A percentile compares a stretch with the other conserved stretches of the same genome.
Evolutionary conservation across 92 coral and sea anemone genomes (phyloP).

Genomic region (Actinostola sp.): DNA sequence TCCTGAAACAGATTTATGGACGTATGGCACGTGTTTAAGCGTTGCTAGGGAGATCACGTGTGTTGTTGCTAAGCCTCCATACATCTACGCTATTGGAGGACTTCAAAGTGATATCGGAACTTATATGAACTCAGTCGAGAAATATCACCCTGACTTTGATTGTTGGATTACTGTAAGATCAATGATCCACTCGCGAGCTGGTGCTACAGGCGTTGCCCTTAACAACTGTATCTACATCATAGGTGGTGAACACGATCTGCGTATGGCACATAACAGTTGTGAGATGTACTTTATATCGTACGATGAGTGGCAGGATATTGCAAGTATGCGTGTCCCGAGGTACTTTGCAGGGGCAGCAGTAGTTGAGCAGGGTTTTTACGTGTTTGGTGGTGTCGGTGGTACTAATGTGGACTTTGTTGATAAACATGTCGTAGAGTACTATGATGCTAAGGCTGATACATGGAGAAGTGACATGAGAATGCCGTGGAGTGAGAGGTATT

Average conservation of each 20-base stretch:
- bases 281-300: constrained; percentile 69
- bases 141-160: constrained; percentile 74
- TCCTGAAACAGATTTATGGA: constrained; percentile 68
- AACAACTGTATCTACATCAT: constrained; percentile 70
- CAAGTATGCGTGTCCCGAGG: constrained; percentile 83
- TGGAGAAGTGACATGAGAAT: constrained; percentile 57
- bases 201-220: constrained; percentile 68
- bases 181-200: constrained; percentile 77
- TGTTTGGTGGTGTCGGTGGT: constrained; percentile 90
- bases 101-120: constrained; percentile 71
- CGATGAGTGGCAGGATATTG: constrained; percentile 80
- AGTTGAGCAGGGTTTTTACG: constrained; percentile 70
- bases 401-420: constrained; percentile 46
- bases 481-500: constrained; percentile 80
- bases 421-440: constrained; percentile 50
- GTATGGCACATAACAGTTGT: constrained; percentile 69
- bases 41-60: constrained; percentile 83
- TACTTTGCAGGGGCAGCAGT: constrained; percentile 81
- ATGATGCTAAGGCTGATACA: constrained; percentile 33
- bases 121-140: constrained; percentile 79
- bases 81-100: constrained; percentile 87
- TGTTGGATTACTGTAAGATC: constrained; percentile 69
- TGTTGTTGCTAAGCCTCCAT: constrained; percentile 69
- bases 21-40: constrained; percentile 62
- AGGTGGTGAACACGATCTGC: constrained; percentile 84